These are phyloP conservation scores for Apodemia duryi DNA, from an alignment of 2,888 invertebrate species.

Conservation along the genomic window DNA sequence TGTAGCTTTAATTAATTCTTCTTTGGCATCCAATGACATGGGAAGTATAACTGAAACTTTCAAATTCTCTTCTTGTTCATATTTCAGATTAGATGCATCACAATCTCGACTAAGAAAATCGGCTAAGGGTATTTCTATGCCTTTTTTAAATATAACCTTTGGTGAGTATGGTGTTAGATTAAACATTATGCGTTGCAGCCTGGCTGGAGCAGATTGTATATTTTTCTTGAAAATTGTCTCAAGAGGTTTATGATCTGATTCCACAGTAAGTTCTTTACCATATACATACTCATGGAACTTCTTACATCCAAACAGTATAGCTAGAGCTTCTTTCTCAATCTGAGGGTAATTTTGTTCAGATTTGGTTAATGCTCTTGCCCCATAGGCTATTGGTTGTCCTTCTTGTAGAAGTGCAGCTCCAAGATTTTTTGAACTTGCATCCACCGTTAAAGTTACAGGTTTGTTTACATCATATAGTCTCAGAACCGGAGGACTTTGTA, in stretches of 20 bases:
- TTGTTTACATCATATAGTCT: slow-evolving; percentile 14
- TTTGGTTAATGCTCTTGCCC: slow-evolving; percentile 19
- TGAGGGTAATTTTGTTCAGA: slow-evolving; percentile 19
- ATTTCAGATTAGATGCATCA: slow-evolving; percentile 25
- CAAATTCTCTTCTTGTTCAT: slow-evolving; percentile 25
- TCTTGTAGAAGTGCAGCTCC: slow-evolving; percentile 26
- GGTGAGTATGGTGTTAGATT: slow-evolving; percentile 23
- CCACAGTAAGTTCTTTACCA: slow-evolving; percentile 26
- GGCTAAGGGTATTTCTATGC: slow-evolving; percentile 25
- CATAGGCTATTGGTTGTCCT: slow-evolving; percentile 26
- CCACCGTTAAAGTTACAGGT: slow-evolving; percentile 13
- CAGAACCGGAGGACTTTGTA: slow-evolving; percentile 15
- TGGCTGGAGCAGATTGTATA: slow-evolving; percentile 23
- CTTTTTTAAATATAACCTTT: slow-evolving; percentile 27
- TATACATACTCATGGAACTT: slow-evolving; percentile 29
- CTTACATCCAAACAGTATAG: slow-evolving; percentile 25
- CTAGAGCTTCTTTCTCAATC: slow-evolving; percentile 21
- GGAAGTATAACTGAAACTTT: slow-evolving; percentile 21
- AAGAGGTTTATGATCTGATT: slow-evolving; percentile 28
- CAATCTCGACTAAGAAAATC: slow-evolving; percentile 24
- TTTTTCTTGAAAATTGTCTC: slow-evolving; percentile 28
- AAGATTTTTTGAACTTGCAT: slow-evolving; percentile 10
- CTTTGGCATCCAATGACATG: slow-evolving; percentile 23
- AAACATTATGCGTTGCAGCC: slow-evolving; percentile 6
- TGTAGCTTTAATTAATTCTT: slow-evolving; percentile 22